These are phyloP conservation scores for Periophthalmus modestus DNA, from an alignment of 2,113 vertebrate species.

Conservation along the genomic window DNA sequence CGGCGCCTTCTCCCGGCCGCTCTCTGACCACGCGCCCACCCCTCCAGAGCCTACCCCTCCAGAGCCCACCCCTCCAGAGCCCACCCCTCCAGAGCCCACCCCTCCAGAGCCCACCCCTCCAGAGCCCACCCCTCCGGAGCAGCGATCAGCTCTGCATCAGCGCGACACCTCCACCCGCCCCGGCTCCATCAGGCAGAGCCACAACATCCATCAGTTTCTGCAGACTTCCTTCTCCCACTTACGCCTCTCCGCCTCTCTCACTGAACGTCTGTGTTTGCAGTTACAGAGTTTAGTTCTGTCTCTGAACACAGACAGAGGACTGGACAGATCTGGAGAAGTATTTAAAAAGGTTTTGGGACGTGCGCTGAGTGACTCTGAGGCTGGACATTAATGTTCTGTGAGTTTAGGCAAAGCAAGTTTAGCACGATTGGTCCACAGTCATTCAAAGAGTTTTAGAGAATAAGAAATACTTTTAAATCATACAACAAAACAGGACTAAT, in stretches of 20 bases:
- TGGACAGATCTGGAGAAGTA: not conserved
- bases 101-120: slow-evolving; percentile 49
- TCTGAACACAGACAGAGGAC: not conserved
- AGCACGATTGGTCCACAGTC: too few species aligned
- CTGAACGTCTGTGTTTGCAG: slow-evolving; percentile 32
- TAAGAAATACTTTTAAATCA: too few species aligned
- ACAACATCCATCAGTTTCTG: slow-evolving; percentile 50
- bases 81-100: slow-evolving; percentile 49
- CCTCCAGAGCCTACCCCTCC: slow-evolving; percentile 49
- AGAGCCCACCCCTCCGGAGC: slow-evolving; percentile 53
- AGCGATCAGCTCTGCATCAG: slow-evolving; percentile 62
- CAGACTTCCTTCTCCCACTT: slow-evolving; percentile 32
- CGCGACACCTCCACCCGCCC: slow-evolving; percentile 40
- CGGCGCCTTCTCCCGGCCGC: slow-evolving; percentile 12
- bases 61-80: slow-evolving; percentile 48
- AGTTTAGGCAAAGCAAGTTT: too few species aligned
- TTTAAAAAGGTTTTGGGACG: not conserved
- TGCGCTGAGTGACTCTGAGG: not conserved
- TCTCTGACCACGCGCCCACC: slow-evolving; percentile 35
- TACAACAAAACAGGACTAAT: too few species aligned
- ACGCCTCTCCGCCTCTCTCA: slow-evolving; percentile 30
- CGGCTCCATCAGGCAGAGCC: slow-evolving; percentile 50
- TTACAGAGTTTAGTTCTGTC: slow-evolving; percentile 10
- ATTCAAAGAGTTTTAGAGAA: too few species aligned
- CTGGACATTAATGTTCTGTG: too few species aligned